Conservation (phyloP, 2,113 vertebrate genomes). For the Cebidichthys violaceus region DNA sequence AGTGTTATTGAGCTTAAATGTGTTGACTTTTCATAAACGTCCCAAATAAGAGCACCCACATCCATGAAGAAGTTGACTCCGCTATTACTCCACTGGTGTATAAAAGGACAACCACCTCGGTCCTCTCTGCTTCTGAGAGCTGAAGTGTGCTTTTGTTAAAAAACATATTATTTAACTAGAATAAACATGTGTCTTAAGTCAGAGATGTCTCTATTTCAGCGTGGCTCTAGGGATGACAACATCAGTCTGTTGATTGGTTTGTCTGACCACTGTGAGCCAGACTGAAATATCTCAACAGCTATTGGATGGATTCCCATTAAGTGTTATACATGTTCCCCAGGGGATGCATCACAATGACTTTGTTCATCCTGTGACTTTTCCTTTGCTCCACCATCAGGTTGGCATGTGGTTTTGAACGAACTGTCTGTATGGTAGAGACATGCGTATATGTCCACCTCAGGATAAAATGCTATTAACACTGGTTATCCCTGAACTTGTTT, state of each 20-base stretch:
- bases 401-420: not conserved
- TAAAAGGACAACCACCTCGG: not conserved
- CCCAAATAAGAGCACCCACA: not conserved
- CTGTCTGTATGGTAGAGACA: not conserved
- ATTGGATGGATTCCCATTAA: no score
- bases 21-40: not conserved
- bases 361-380: no score
- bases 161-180: not conserved
- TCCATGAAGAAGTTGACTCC: not conserved
- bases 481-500: not conserved
- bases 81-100: not conserved
- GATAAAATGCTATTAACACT: not conserved
- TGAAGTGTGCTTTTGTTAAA: not conserved
- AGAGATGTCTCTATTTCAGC: no score
- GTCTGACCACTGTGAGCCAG: no score
- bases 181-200: not conserved
- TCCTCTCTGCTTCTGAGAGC: not conserved
- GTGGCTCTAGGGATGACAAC: no score
- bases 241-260: no score
- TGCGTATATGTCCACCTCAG: not conserved
- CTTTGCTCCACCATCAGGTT: not conserved
- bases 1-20: not conserved
- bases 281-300: no score
- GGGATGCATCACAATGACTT: no score
- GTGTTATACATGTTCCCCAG: no score